These are phyloP conservation scores for Plusia festucae DNA, from an alignment of 2,888 invertebrate species.

Conservation along the genomic window DNA sequence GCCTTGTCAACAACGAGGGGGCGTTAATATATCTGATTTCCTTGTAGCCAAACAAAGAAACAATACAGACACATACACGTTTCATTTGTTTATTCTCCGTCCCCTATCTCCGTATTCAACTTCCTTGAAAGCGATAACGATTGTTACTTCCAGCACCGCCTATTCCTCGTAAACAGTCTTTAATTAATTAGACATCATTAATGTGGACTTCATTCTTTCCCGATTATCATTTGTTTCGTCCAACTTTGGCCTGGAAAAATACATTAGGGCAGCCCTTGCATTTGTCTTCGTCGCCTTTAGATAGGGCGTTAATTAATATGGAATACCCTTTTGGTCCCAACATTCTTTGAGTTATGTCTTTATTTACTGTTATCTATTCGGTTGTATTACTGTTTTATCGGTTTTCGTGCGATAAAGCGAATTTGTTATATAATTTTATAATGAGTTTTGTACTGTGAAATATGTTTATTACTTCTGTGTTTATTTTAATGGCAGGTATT, in stretches of 20 bases:
- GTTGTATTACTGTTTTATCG: constrained; percentile 43
- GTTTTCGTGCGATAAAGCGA: constrained; percentile 35
- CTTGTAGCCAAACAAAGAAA: constrained; percentile 37
- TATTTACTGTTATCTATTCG: constrained; percentile 67
- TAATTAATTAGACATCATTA: constrained; percentile 85
- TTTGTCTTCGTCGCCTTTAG: constrained; percentile 87
- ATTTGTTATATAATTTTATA: constrained; percentile 44
- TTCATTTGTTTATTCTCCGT: constrained; percentile 37
- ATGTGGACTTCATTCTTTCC: constrained; percentile 87
- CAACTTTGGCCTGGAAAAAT: constrained; percentile 83
- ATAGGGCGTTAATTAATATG: constrained; percentile 87
- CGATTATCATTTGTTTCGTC: constrained; percentile 89
- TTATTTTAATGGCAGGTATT: constrained; percentile 8
- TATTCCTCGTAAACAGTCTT: constrained; percentile 65
- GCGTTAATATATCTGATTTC: constrained; percentile 33
- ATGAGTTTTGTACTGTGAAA: constrained; percentile 35
- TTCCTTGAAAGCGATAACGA: constrained; percentile 37
- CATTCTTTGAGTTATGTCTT: constrained; percentile 75
- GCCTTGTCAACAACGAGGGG: constrained; percentile 36
- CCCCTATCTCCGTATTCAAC: constrained; percentile 40
- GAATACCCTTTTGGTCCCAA: constrained; percentile 85
- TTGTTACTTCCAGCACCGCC: constrained; percentile 47
- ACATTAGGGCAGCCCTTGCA: constrained; percentile 83
- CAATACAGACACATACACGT: constrained; percentile 20
- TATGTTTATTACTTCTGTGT: constrained; percentile 24